A percentile compares a stretch with the other conserved stretches of the same genome.
Evolutionary conservation across 2,797 vertebrate genomes (phyloP).

Genomic region (Phyllotis vaccarum): DNA sequence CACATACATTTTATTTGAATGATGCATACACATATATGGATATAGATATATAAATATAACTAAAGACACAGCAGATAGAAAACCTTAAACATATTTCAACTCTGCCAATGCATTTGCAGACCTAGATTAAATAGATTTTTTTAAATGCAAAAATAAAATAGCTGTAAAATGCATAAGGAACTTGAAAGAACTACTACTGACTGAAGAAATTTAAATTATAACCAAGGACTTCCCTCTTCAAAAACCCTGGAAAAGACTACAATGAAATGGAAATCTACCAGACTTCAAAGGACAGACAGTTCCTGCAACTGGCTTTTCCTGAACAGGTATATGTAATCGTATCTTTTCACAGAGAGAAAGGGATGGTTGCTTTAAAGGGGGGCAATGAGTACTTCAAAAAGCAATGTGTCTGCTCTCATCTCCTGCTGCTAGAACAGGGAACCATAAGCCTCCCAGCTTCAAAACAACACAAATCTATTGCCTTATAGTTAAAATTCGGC

Average conservation of each 20-base stretch:
- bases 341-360: not conserved
- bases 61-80: not conserved
- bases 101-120: not conserved
- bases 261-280: not conserved
- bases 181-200: not conserved
- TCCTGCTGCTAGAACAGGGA: not conserved
- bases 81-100: accelerated
- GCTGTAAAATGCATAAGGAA: not conserved
- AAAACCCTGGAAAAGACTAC: not conserved
- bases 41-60: not conserved
- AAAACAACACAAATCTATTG: not conserved
- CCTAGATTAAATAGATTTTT: not conserved
- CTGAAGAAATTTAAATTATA: not conserved
- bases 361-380: not conserved
- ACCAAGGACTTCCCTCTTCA: not conserved
- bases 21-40: not conserved
- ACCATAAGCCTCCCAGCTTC: not conserved
- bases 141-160: not conserved
- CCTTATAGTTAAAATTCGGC: not conserved
- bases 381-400: not conserved
- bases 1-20: not conserved
- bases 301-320: not conserved
- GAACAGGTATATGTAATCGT: not conserved
- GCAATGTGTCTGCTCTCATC: too few relatives aligned
- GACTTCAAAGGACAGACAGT: not conserved